These are phyloP conservation scores for Cacatua alba DNA, from an alignment of 2,113 vertebrate species.

Conservation along the genomic window DNA sequence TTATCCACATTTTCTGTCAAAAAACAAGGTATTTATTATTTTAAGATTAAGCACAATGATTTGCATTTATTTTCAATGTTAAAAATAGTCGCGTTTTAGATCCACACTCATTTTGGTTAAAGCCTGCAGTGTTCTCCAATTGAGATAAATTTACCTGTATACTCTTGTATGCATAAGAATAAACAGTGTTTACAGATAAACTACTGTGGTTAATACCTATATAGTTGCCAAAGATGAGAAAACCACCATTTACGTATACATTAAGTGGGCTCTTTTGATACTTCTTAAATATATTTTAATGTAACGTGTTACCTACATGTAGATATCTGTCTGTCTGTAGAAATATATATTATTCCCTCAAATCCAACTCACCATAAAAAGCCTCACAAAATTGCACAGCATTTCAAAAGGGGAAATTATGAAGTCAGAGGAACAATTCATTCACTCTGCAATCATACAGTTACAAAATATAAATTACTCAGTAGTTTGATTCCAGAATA, in stretches of 20 bases:
- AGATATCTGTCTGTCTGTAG: neutral
- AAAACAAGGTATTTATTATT: constrained; percentile 22
- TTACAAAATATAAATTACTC: neutral
- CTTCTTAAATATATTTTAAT: neutral
- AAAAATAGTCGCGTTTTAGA: neutral
- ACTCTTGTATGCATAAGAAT: neutral
- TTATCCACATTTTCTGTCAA: constrained; percentile 91
- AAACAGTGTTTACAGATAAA: neutral
- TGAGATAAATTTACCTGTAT: neutral
- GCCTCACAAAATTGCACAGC: neutral
- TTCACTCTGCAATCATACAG: neutral
- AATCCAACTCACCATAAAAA: neutral
- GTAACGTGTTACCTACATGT: neutral
- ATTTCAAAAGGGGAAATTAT: neutral
- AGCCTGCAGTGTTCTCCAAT: neutral
- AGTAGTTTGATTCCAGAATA: neutral
- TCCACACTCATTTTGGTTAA: neutral
- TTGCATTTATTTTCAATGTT: neutral
- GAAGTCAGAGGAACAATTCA: neutral
- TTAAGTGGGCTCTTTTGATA: neutral
- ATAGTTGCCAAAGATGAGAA: neutral
- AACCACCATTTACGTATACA: neutral
- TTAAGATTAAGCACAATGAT: neutral
- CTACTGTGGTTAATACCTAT: neutral
- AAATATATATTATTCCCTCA: neutral